Conservation (phyloP, 2,113 vertebrate genomes). For the Nesogale talazaci region DNA sequence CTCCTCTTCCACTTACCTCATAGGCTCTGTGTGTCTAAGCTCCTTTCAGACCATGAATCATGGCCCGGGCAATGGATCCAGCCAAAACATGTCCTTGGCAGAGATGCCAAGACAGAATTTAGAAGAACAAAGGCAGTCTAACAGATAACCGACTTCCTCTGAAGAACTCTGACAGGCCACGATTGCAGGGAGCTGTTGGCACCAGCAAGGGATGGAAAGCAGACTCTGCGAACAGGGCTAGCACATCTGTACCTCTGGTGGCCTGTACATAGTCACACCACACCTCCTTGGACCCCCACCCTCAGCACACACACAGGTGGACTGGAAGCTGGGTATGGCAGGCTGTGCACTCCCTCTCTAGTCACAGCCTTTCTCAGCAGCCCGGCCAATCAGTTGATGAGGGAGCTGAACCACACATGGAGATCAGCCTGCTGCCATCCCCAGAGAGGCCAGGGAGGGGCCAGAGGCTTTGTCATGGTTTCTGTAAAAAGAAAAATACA, state of each 20-base stretch:
- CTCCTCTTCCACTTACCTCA: not conserved
- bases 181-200: not conserved
- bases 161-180: not conserved
- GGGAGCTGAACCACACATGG: not conserved
- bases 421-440: not conserved
- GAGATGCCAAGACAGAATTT: slow-evolving; percentile 37
- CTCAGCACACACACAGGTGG: not conserved
- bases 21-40: not conserved
- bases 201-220: slow-evolving; percentile 5
- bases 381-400: not conserved
- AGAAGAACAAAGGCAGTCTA: slow-evolving; percentile 53
- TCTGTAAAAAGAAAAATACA: slow-evolving; percentile 16
- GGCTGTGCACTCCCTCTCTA: not conserved
- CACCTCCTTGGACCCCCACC: not conserved
- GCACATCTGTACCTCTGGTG: not conserved
- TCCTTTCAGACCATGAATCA: not conserved
- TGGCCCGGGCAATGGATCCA: not conserved
- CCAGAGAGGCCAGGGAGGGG: not conserved
- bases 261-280: not conserved
- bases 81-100: slow-evolving; percentile 59
- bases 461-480: not conserved
- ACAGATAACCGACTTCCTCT: slow-evolving; percentile 45
- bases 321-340: not conserved
- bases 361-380: not conserved
- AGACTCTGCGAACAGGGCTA: not conserved